A percentile compares a stretch with the other conserved stretches of the same genome.
phyloP scores from a whole-genome alignment of 1,140 invertebrate species.

The Dreissena rostriformis region DNA sequence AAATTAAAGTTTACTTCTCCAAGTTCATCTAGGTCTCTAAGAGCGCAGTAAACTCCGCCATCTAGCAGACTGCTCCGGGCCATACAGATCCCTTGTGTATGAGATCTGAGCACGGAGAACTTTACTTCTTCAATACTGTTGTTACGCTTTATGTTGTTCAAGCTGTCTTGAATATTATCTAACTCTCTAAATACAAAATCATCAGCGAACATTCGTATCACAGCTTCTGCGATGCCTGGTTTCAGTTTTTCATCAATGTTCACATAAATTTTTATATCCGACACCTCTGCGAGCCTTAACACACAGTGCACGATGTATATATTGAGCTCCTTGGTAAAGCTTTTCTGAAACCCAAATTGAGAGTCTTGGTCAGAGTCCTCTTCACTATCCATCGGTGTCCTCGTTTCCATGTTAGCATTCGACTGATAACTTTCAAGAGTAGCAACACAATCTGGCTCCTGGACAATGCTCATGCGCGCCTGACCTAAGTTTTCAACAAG shows the following conservation, averaged over 20 bases:
- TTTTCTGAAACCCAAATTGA: not conserved
- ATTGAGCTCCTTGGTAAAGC: conserved; percentile 61
- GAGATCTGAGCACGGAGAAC: conserved; percentile 35
- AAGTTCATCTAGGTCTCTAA: conserved; percentile 63
- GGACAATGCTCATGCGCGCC: conserved; percentile 65
- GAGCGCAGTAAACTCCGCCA: conserved; percentile 49
- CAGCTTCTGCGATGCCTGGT: conserved; percentile 22
- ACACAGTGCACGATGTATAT: conserved; percentile 66
- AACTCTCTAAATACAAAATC: conserved; percentile 25
- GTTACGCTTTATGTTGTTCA: not conserved
- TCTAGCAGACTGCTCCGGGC: conserved; percentile 57
- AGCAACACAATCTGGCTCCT: conserved; percentile 51
- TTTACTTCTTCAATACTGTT: conserved; percentile 12
- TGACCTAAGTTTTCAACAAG: conserved; percentile 70
- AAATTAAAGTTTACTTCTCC: conserved; percentile 36
- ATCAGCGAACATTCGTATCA: conserved; percentile 19
- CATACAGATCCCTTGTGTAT: conserved; percentile 58
- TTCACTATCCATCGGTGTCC: conserved; percentile 58
- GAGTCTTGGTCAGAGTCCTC: conserved; percentile 1
- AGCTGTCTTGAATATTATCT: conserved; percentile 41
- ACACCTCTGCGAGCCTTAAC: conserved; percentile 29
- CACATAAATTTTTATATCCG: conserved; percentile 38
- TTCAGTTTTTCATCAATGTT: not conserved
- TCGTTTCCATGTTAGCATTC: conserved; percentile 64
- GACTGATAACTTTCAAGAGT: conserved; percentile 66